Base-by-base conservation (phyloP, 2,113 vertebrate genomes). In the Haemorhous mexicanus region DNA sequence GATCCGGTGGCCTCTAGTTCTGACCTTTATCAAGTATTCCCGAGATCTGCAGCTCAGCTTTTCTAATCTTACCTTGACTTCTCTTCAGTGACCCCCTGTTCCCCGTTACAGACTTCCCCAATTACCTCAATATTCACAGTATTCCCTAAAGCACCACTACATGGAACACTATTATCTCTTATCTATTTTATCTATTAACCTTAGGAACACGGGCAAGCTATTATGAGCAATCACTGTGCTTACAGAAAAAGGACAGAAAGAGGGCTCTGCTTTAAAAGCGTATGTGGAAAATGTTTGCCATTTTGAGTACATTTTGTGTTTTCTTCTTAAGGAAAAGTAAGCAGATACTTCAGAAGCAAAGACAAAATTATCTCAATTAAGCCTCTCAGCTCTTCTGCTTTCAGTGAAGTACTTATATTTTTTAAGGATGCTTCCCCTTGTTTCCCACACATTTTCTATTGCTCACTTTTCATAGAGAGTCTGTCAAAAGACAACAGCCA, bases 131-230 rank as follows among this genome's bases (percentile, higher is more conserved):
- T 93, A 93, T 94, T 94, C 62, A 5, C 72, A 69, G 87, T 81
- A 93, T 94, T 95, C 94, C 88, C 92, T 75, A 92, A 95, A 96
- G 94, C 76, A 59, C 30, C 6, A 0, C 56, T 72, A 86, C 85
- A 95, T 9, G 64, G 82, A 93, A 70, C 72, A 72, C 82, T 67
- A 85, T 87, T 90, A 90, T 82, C 87, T 91, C 67, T 84, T 86
- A 89, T 17, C 87, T 88, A 83, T 83, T 91, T 95, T 93, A 81
- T 84, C 89, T 94, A 86, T 93, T 96, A 96, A 94, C 85, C 86
- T 88, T 10, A 61, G 85, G 55, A 96, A 92, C 76, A 77, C 18
- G 0, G 1, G 64, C 64, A 85, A 88, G 85, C 88, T 84, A 81
- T 84, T 86, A 84, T 2, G 13, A 68, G 72, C 79, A 55, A 88